These are phyloP conservation scores for Zaprionus davidi DNA, from an alignment of 1,140 invertebrate species.

Conservation along the genomic window DNA sequence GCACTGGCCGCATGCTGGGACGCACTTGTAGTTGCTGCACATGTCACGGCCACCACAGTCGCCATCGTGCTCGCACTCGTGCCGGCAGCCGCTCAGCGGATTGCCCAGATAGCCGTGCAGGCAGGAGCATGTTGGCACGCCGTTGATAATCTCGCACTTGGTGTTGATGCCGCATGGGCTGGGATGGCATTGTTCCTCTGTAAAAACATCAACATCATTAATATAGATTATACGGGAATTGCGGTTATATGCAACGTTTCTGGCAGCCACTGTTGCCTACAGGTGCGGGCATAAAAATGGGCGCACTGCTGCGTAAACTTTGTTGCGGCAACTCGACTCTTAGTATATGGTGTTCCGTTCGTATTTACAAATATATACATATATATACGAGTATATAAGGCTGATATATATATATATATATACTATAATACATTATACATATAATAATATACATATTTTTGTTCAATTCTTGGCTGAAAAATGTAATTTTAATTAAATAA, in stretches of 20 bases:
- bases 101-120: conserved; percentile 89
- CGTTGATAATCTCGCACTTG: conserved; percentile 90
- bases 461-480: too few relatives aligned
- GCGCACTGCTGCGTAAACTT: not conserved
- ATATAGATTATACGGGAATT: not conserved
- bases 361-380: too few relatives aligned
- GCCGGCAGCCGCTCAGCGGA: conserved; percentile 89
- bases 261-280: not conserved
- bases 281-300: not conserved
- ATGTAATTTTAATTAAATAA: too few relatives aligned
- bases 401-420: too few relatives aligned
- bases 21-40: conserved; percentile 91
- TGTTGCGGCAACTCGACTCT: too few relatives aligned
- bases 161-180: conserved; percentile 92
- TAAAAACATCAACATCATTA: conserved; percentile 1
- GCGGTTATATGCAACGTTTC: not conserved
- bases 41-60: conserved; percentile 89
- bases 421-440: too few relatives aligned
- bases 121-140: conserved; percentile 91
- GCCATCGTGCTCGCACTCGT: conserved; percentile 89
- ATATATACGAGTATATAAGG: too few relatives aligned
- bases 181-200: conserved; percentile 91
- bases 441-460: too few relatives aligned
- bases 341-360: too few relatives aligned
- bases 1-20: conserved; percentile 91